Conservation (phyloP, 2,888 invertebrate genomes). For the Cephalotes varians region DNA sequence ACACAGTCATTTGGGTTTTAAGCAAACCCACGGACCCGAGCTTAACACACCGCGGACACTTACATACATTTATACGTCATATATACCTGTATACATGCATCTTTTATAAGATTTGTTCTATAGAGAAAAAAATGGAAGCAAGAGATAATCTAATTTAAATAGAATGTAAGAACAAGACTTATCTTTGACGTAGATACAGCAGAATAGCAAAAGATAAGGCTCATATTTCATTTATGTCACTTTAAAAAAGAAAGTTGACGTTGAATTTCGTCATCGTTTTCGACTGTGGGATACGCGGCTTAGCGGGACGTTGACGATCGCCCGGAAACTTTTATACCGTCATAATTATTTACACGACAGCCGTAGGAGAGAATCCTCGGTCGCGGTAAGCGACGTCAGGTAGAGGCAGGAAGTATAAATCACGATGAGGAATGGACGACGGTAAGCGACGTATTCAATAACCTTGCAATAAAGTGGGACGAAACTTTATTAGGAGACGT, state of each 20-base stretch:
- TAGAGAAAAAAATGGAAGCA: background rate
- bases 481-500: conserved; percentile 64
- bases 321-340: conserved; percentile 45
- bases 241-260: conserved; percentile 8
- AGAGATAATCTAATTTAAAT: background rate
- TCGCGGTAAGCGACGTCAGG: conserved; percentile 25
- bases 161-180: background rate
- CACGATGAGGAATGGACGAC: conserved; percentile 59
- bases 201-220: background rate
- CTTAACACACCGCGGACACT: background rate
- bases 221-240: background rate
- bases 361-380: conserved; percentile 18
- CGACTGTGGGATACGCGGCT: conserved; percentile 17
- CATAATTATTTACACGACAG: conserved; percentile 44
- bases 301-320: conserved; percentile 31
- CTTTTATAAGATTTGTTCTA: background rate
- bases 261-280: conserved; percentile 20
- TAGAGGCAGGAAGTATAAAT: conserved; percentile 61
- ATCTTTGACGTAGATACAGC: background rate
- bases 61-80: conserved; percentile 14
- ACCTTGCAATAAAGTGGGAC: conserved; percentile 61
- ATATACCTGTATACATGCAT: background rate
- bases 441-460: conserved; percentile 59
- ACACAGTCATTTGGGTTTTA: conserved; percentile 2
- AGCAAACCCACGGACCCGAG: background rate